Percentiles rank a stretch among this genome's conserved stretches.
These are phyloP conservation scores for Caloenas nicobarica DNA, from an alignment of 2,113 vertebrate genomes.

Conservation along the genomic window DNA sequence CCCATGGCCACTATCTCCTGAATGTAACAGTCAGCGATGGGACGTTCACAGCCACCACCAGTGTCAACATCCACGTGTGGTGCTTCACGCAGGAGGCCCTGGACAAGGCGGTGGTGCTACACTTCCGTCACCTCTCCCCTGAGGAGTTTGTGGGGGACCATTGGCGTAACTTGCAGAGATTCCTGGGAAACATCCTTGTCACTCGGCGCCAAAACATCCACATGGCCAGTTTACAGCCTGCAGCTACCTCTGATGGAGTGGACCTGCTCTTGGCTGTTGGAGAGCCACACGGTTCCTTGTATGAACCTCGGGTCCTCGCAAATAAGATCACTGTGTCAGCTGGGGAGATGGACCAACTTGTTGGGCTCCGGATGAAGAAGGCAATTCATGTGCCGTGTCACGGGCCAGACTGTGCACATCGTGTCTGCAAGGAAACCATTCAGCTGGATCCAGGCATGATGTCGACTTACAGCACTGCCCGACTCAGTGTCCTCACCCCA, in stretches of 20 bases:
- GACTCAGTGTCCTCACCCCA: constrained; percentile 89
- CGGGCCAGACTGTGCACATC: constrained; percentile 77
- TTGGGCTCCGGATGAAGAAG: constrained; percentile 82
- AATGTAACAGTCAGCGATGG: constrained; percentile 91
- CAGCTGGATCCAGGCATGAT: constrained; percentile 77
- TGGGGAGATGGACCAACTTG: constrained; percentile 78
- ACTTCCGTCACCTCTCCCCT: constrained; percentile 79
- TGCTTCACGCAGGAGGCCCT: constrained; percentile 75
- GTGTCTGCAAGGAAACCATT: constrained; percentile 84
- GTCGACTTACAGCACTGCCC: constrained; percentile 86
- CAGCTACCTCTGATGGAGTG: constrained; percentile 66
- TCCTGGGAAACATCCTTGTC: constrained; percentile 78
- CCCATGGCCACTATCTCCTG: constrained; percentile 82
- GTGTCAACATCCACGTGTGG: constrained; percentile 85
- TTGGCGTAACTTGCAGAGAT: constrained; percentile 90
- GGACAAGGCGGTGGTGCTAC: constrained; percentile 83
- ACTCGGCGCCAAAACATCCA: constrained; percentile 83
- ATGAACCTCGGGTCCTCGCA: constrained; percentile 70
- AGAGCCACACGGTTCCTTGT: constrained; percentile 42
- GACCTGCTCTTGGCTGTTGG: constrained; percentile 84
- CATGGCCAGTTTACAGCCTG: constrained; percentile 90
- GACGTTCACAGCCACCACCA: constrained; percentile 78
- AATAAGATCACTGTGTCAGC: constrained; percentile 74
- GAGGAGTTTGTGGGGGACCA: constrained; percentile 93
- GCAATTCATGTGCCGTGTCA: constrained; percentile 82